These are phyloP conservation scores for Megaptera novaeangliae DNA, from an alignment of 2,113 vertebrate species.

Conservation along the genomic window DNA sequence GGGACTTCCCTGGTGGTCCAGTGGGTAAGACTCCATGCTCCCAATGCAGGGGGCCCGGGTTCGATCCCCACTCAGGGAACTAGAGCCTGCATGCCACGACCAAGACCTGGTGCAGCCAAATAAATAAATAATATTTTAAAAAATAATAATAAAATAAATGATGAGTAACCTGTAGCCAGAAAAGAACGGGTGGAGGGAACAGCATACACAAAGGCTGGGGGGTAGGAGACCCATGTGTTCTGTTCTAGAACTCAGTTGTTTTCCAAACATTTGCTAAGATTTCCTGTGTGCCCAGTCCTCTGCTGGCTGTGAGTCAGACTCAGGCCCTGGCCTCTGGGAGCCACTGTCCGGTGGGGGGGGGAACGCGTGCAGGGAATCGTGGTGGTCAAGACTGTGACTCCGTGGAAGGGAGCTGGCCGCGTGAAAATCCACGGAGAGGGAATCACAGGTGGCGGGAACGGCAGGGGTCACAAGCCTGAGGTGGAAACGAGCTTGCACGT, in stretches of 20 bases:
- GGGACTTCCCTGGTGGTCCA: no score
- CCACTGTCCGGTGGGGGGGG: no score
- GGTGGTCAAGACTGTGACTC: background rate
- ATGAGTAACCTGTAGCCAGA: background rate
- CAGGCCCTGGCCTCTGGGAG: background rate
- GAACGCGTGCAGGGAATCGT: accelerated
- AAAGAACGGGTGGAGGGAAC: background rate
- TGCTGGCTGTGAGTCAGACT: background rate
- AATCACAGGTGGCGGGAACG: accelerated
- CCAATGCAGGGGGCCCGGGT: no score
- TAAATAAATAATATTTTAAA: no score
- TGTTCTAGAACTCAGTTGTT: background rate
- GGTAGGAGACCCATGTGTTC: background rate
- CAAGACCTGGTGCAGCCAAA: no score
- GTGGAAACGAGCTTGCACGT: background rate
- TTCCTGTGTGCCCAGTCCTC: background rate
- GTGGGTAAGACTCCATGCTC: no score
- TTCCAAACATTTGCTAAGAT: background rate
- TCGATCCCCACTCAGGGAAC: no score
- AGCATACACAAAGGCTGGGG: background rate
- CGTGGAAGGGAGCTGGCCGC: accelerated
- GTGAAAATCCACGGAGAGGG: background rate
- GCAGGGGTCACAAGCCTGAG: background rate
- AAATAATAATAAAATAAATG: no score
- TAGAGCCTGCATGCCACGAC: no score